Evolutionary conservation across 2,888 invertebrate genomes (phyloP).

Genomic region (Orchesellides sinensis): DNA sequence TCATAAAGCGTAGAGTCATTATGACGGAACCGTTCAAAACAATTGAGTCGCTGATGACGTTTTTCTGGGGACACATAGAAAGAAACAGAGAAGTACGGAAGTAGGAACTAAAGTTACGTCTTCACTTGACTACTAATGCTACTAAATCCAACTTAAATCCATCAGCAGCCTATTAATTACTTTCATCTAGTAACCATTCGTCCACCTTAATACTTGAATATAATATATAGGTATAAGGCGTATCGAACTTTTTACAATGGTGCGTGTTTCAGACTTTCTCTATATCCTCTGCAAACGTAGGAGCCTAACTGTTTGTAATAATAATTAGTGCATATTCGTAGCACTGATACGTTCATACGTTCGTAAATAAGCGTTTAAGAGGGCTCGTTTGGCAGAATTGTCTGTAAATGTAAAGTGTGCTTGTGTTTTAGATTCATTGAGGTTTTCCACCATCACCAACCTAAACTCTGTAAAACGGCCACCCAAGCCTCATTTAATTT

Average conservation of each 20-base stretch:
- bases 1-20: too few relatives aligned
- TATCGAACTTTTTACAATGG: background rate
- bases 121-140: slow-evolving; percentile 47
- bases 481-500: slow-evolving; percentile 17
- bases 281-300: too few relatives aligned
- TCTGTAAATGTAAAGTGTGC: background rate
- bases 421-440: slow-evolving; percentile 11
- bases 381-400: background rate
- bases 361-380: too few relatives aligned
- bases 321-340: too few relatives aligned
- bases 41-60: background rate
- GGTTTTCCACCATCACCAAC: slow-evolving; percentile 25
- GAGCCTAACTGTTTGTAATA: too few relatives aligned
- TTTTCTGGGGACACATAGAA: too few relatives aligned
- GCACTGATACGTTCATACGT: too few relatives aligned
- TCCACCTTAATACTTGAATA: slow-evolving; percentile 4
- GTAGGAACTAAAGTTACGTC: slow-evolving; percentile 1
- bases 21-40: too few relatives aligned
- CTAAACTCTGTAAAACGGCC: background rate
- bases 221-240: too few relatives aligned
- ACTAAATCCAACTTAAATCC: slow-evolving; percentile 54
- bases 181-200: slow-evolving; percentile 52
- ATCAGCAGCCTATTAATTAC: slow-evolving; percentile 44
- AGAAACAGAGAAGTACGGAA: background rate
- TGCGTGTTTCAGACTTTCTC: background rate